A percentile compares a stretch with the other conserved stretches of the same genome.
Evolutionary conservation across 2,113 vertebrate species (phyloP).

Genomic region (Scomber scombrus): DNA sequence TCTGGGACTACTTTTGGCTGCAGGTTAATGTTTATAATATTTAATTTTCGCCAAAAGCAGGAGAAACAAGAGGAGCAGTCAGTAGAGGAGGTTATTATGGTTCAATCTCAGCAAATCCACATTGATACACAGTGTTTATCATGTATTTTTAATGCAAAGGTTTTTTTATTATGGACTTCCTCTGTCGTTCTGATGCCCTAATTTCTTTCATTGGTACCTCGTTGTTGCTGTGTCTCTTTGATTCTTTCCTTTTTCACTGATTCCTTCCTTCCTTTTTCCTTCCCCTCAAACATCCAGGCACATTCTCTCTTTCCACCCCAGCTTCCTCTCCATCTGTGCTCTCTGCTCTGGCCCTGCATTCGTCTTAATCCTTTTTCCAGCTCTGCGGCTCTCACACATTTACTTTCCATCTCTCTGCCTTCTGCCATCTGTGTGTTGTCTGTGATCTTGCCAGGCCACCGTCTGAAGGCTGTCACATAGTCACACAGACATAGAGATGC

Average conservation of each 20-base stretch:
- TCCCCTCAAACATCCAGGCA: slow-evolving; percentile 7
- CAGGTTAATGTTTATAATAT: background rate
- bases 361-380: slow-evolving; percentile 32
- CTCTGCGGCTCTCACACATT: slow-evolving; percentile 45
- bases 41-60: background rate
- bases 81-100: background rate
- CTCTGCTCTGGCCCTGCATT: slow-evolving; percentile 37
- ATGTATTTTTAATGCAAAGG: background rate
- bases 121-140: background rate
- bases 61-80: slow-evolving; percentile 3
- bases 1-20: too few species aligned
- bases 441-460: slow-evolving; percentile 28
- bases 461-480: slow-evolving; percentile 32
- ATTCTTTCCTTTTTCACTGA: background rate
- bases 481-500: background rate
- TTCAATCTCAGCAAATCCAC: slow-evolving; percentile 1
- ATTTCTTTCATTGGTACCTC: background rate
- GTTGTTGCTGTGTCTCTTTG: background rate
- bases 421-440: slow-evolving; percentile 34
- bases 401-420: background rate
- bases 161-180: background rate
- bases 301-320: background rate
- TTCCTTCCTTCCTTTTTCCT: background rate
- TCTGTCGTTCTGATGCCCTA: background rate
- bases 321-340: slow-evolving; percentile 31